Percentiles rank a stretch among this genome's conserved stretches.
These are phyloP conservation scores for Tachina fera DNA, from an alignment of 2,888 invertebrate genomes.

Conservation along the genomic window DNA sequence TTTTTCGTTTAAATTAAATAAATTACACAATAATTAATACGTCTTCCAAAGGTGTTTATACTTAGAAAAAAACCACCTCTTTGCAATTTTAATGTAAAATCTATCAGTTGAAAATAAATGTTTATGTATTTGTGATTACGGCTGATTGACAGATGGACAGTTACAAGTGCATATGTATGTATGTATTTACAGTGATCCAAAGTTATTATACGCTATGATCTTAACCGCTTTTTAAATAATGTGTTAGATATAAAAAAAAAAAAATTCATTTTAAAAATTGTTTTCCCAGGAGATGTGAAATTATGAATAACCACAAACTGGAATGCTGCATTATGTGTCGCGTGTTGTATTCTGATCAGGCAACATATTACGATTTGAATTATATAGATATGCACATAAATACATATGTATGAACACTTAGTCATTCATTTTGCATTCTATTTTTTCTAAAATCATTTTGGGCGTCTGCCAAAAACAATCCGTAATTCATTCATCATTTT, in stretches of 20 bases:
- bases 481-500: too few relatives aligned
- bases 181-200: slow-evolving; percentile 4
- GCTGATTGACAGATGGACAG: slow-evolving; percentile 34
- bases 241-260: slow-evolving; percentile 7
- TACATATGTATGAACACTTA: too few relatives aligned
- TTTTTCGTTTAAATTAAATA: slow-evolving; percentile 11
- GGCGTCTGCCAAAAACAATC: too few relatives aligned
- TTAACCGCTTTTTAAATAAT: slow-evolving; percentile 47
- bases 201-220: slow-evolving; percentile 46
- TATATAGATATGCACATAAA: too few relatives aligned
- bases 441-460: too few relatives aligned
- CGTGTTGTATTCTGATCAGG: too few relatives aligned
- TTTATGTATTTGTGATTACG: not conserved
- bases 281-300: not conserved
- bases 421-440: too few relatives aligned
- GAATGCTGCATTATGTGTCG: too few relatives aligned
- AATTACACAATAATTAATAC: slow-evolving; percentile 38
- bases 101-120: not conserved
- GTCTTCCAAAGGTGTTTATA: slow-evolving; percentile 28
- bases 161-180: slow-evolving; percentile 1
- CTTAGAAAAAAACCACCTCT: slow-evolving; percentile 15
- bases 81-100: slow-evolving; percentile 18
- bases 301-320: not conserved
- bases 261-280: not conserved
- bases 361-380: too few relatives aligned